Evolutionary conservation across 1,140 invertebrate genomes (phyloP), one percentile per base, ranked within the genome.

Genomic region (Neodiprion pinetum): DNA sequence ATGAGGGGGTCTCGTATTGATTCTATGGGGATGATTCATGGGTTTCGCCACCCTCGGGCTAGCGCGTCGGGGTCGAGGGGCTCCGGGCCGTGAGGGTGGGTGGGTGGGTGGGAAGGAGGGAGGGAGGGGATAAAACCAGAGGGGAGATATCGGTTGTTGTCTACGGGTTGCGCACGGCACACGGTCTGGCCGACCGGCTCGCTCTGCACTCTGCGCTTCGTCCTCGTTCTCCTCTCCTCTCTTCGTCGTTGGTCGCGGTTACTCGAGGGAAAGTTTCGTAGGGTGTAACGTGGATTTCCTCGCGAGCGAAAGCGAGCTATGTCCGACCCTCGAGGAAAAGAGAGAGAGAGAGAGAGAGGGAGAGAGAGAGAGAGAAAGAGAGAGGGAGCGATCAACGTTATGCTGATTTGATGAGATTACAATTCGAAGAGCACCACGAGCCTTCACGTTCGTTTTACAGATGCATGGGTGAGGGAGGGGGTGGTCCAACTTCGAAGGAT

Each of bases 11-110:
- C 77, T 82, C 78, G 82, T 84, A 84, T 84, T 82, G 84, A 85
- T 85, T 85, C 78, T 80, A 80, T 72, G 79, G 80, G 80, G 83
- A 85, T 85, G 84, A 85, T 85, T 85, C 84, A 85, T 84, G 82
- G 80, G 80, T 70, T 78, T 75, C 77, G 74, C 79, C 40, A 70
- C 48, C 74, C 40, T 66, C 11, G 65, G 66, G 23, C 70, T 69
- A 61, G 10, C 69, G 28, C 71, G 21, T 48, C 48, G 69, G 66
- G 14, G 14, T 21, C 61, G 61, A n/a, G 21, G 14, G 61, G 14
- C 14, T 66, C 61, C 72, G 17, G 40, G 40, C 28, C 17, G n/a
- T 5, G 17, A 65, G 17, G 12, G 4, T 61, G 17, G 17, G 12
- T 17, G 12, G 61, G 12, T 2, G 61, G 61, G 61, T 65, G 61